These are phyloP conservation scores for Tapera naevia DNA, from an alignment of 2,797 vertebrate species.

Conservation along the genomic window DNA sequence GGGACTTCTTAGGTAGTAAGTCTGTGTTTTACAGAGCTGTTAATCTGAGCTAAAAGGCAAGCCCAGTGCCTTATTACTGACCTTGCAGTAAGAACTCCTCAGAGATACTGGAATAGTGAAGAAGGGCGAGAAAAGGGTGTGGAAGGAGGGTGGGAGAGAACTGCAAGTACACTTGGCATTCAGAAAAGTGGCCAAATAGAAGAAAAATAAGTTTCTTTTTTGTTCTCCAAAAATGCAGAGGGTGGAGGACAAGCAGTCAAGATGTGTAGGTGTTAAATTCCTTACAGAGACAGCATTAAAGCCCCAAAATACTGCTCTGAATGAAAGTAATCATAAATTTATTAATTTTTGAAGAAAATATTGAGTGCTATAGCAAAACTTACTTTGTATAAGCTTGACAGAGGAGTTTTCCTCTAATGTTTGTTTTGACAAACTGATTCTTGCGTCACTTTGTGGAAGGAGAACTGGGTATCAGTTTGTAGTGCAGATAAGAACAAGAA, in stretches of 20 bases:
- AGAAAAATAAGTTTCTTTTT: background rate
- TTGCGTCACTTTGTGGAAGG: background rate
- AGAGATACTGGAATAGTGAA: background rate
- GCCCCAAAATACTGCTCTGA: background rate
- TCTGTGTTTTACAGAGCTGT: background rate
- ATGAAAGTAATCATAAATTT: background rate
- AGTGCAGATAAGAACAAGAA: too few species aligned
- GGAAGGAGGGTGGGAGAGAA: slow-evolving; percentile 39
- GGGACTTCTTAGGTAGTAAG: background rate
- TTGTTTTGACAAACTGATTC: background rate
- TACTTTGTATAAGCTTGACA: background rate
- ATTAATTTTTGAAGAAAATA: background rate
- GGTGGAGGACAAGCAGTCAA: background rate
- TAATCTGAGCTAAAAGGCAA: background rate
- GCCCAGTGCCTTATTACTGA: background rate
- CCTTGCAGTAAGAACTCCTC: background rate
- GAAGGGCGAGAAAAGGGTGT: slow-evolving; percentile 44
- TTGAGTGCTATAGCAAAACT: background rate
- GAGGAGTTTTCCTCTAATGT: background rate
- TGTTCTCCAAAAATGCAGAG: background rate
- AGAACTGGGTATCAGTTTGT: background rate
- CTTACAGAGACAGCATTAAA: background rate
- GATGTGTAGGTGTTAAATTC: slow-evolving; percentile 36
- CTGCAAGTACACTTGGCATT: slow-evolving; percentile 21
- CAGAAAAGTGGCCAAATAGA: slow-evolving; percentile 14